phyloP scores from a whole-genome alignment of 2,888 invertebrate genomes.

The Dynastes grantii region DNA sequence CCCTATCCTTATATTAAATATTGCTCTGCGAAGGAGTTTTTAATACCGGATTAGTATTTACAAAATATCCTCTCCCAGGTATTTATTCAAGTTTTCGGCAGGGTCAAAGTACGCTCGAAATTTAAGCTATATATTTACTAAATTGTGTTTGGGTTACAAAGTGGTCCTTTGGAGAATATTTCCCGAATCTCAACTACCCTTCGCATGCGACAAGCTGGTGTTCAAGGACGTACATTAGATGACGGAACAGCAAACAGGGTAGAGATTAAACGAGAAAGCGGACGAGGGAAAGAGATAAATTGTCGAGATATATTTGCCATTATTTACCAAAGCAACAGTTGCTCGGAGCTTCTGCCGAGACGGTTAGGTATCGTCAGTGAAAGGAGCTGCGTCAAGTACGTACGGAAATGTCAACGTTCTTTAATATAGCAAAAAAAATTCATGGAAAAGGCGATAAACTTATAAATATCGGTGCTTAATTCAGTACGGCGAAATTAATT shows the following conservation, averaged over 20 bases:
- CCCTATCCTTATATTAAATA: not conserved
- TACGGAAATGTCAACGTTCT: too few relatives aligned
- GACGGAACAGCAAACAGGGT: not conserved
- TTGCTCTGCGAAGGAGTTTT: not conserved
- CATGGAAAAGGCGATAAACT: too few relatives aligned
- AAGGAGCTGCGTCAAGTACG: not conserved
- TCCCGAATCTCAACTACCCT: not conserved
- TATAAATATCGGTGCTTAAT: too few relatives aligned
- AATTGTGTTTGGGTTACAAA: slow-evolving; percentile 23
- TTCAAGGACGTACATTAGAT: slow-evolving; percentile 28
- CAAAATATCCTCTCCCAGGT: not conserved
- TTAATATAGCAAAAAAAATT: too few relatives aligned
- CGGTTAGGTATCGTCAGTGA: not conserved
- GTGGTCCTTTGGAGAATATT: slow-evolving; percentile 17
- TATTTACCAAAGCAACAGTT: slow-evolving; percentile 31
- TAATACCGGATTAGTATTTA: not conserved
- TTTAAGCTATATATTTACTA: slow-evolving; percentile 27
- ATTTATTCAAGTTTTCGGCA: not conserved
- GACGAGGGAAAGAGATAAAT: slow-evolving; percentile 13
- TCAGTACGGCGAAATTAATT: too few relatives aligned
- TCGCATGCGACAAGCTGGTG: slow-evolving; percentile 10
- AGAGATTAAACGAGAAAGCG: not conserved
- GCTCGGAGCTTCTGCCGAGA: not conserved
- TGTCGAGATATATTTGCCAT: slow-evolving; percentile 11
- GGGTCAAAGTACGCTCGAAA: slow-evolving; percentile 5